A percentile compares a stretch with the other conserved stretches of the same genome.
phyloP scores from a whole-genome alignment of 2,797 vertebrate species.

The Bovichtus variegatus region DNA sequence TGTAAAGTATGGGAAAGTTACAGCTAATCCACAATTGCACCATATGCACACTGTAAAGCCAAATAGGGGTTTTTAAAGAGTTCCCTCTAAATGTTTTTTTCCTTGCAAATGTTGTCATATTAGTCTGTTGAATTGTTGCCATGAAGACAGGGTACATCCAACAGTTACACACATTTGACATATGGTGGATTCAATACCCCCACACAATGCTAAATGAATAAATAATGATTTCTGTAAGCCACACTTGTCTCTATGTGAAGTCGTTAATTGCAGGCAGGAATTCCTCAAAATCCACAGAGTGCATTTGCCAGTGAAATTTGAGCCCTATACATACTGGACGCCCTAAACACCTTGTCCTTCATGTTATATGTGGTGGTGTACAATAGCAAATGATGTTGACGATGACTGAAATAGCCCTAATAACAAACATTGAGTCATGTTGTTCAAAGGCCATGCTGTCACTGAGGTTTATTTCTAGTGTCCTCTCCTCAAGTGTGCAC shows the following conservation, averaged over 20 bases:
- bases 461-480: slow-evolving; percentile 41
- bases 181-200: background rate
- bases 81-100: background rate
- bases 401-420: slow-evolving; percentile 69
- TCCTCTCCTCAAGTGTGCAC: slow-evolving; percentile 42
- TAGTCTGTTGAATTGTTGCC: background rate
- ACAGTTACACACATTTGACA: background rate
- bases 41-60: background rate
- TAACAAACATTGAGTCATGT: slow-evolving; percentile 61
- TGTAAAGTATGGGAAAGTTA: slow-evolving; percentile 17
- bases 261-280: slow-evolving; percentile 3
- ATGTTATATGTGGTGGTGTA: slow-evolving; percentile 60
- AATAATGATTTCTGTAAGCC: slow-evolving; percentile 26
- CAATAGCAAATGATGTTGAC: slow-evolving; percentile 48
- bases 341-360: slow-evolving; percentile 25
- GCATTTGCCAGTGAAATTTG: slow-evolving; percentile 30
- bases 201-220: slow-evolving; percentile 16
- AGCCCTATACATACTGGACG: slow-evolving; percentile 18
- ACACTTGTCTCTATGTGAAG: background rate
- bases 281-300: slow-evolving; percentile 18
- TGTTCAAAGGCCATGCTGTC: slow-evolving; percentile 54
- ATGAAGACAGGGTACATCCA: background rate
- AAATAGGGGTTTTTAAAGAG: background rate
- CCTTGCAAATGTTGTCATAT: background rate
- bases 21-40: slow-evolving; percentile 11